A percentile compares a stretch with the other conserved stretches of the same genome.
Evolutionary conservation across 2,797 vertebrate species (phyloP).

Genomic region (Crocidura indochinensis): DNA sequence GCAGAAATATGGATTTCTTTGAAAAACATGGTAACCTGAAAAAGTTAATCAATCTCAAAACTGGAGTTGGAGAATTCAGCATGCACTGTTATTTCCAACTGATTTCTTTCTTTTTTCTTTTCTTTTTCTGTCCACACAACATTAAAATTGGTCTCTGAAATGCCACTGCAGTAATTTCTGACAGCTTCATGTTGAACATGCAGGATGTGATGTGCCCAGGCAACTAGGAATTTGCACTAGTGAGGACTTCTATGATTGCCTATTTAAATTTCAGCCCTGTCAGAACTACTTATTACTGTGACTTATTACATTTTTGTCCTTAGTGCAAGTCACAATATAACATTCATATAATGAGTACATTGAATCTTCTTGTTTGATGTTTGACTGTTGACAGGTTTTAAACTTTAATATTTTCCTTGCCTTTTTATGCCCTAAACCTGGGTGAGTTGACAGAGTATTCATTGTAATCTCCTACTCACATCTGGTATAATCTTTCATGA

Average conservation of each 20-base stretch:
- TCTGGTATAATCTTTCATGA: too few species aligned
- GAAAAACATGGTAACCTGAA: constrained; percentile 33
- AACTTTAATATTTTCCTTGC: neutral
- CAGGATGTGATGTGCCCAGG: neutral
- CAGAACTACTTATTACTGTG: neutral
- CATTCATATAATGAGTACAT: neutral
- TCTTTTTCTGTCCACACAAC: neutral
- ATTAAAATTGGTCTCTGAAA: constrained; percentile 39
- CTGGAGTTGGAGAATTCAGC: neutral
- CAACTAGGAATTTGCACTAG: neutral
- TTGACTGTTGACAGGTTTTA: neutral
- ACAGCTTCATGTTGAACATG: neutral
- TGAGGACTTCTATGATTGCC: neutral
- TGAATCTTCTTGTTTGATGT: neutral
- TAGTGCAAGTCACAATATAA: neutral
- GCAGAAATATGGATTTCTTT: neutral
- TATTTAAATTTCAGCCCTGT: neutral
- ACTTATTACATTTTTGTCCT: neutral
- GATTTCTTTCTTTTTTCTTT: neutral
- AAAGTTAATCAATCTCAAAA: constrained; percentile 40
- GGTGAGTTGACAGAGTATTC: neutral
- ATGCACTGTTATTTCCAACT: neutral
- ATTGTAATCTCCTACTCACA: too few species aligned
- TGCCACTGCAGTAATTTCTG: neutral
- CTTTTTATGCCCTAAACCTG: neutral